Percentiles rank a stretch among this genome's conserved stretches.
Conservation (phyloP, 1,140 invertebrate species). For the Drosophila mayri region DNA sequence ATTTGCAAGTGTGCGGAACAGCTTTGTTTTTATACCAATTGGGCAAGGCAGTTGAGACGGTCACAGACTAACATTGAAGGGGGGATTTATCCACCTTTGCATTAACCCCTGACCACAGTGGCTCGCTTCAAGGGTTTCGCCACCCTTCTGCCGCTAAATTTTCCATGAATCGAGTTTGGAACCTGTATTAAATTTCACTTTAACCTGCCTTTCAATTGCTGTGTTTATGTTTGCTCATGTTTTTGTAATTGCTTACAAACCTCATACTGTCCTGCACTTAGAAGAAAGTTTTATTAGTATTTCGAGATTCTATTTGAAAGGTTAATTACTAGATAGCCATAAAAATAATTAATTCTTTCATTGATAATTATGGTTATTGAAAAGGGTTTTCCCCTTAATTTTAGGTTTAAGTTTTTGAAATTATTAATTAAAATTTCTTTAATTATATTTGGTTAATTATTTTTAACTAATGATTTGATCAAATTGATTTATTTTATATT, state of each 20-base stretch:
- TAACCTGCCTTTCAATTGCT: slow-evolving; percentile 63
- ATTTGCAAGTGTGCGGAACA: slow-evolving; percentile 59
- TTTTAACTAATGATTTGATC: too few species aligned
- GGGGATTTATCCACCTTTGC: neutral
- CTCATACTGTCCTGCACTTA: slow-evolving; percentile 9
- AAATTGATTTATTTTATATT: too few species aligned
- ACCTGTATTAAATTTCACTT: slow-evolving; percentile 68
- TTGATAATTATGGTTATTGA: too few species aligned
- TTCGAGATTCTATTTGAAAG: neutral
- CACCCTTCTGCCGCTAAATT: slow-evolving; percentile 27
- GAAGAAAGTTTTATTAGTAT: neutral
- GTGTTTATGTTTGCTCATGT: slow-evolving; percentile 79
- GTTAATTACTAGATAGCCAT: neutral
- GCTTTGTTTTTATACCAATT: slow-evolving; percentile 57
- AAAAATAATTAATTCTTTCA: too few species aligned
- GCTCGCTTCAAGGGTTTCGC: slow-evolving; percentile 55
- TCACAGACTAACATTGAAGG: neutral
- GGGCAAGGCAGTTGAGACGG: slow-evolving; percentile 15
- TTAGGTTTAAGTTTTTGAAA: too few species aligned
- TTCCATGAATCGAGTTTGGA: slow-evolving; percentile 53
- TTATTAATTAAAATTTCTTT: too few species aligned
- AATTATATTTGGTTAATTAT: too few species aligned
- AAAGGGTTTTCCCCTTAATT: too few species aligned
- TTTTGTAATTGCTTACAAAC: slow-evolving; percentile 68
- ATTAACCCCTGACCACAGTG: slow-evolving; percentile 18